Percentiles rank a stretch among this genome's conserved stretches.
These are phyloP conservation scores for Callospermophilus lateralis DNA, from an alignment of 2,113 vertebrate species.

Conservation along the genomic window DNA sequence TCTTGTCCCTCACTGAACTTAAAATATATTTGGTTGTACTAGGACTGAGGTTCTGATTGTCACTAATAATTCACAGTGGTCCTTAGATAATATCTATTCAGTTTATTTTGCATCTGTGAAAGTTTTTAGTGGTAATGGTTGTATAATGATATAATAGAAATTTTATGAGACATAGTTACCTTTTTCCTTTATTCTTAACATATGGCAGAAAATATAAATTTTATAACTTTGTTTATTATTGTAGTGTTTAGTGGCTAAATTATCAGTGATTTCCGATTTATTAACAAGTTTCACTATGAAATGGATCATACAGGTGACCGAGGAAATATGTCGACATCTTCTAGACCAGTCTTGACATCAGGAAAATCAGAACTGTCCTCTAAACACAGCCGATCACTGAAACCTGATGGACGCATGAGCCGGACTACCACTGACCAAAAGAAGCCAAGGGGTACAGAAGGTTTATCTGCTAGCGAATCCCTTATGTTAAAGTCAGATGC, in stretches of 20 bases:
- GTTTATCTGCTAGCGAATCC: constrained; percentile 95
- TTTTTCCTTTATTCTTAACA: constrained; percentile 51
- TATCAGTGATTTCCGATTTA: constrained; percentile 41
- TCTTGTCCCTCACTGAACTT: neutral
- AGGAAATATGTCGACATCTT: constrained; percentile 90
- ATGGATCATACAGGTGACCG: constrained; percentile 92
- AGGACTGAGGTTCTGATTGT: neutral
- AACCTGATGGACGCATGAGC: constrained; percentile 92
- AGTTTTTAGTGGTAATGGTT: constrained; percentile 22
- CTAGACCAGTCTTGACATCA: constrained; percentile 91
- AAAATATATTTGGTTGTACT: constrained; percentile 6
- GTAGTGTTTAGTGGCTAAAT: constrained; percentile 40
- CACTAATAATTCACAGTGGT: neutral
- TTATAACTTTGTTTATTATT: constrained; percentile 26
- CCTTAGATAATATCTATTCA: neutral
- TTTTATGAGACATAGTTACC: neutral
- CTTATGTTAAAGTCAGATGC: constrained; percentile 96
- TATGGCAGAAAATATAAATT: neutral
- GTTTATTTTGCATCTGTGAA: constrained; percentile 38
- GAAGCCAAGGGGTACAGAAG: constrained; percentile 91
- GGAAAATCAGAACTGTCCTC: constrained; percentile 90
- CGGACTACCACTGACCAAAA: constrained; percentile 92
- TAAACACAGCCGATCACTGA: constrained; percentile 94
- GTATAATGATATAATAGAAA: neutral
- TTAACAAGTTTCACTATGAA: constrained; percentile 82